Percentiles rank a stretch among this genome's conserved stretches.
Conservation (phyloP, 1,140 invertebrate species). For the Musca vetustissima region DNA sequence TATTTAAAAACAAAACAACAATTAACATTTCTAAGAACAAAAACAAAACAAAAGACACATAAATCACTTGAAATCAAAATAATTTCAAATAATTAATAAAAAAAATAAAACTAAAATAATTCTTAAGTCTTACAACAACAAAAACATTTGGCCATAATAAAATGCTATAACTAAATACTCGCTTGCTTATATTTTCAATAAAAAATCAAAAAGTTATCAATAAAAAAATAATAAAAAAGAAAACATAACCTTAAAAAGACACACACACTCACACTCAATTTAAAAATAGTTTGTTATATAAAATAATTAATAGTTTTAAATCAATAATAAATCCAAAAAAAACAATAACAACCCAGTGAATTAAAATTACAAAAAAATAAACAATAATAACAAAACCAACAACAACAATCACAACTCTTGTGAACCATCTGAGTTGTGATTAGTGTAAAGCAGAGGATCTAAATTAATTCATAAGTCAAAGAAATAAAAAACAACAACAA, state of each 20-base stretch:
- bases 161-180: slow-evolving; percentile 23
- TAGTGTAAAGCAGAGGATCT: slow-evolving; percentile 20
- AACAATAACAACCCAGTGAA: neutral
- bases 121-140: neutral
- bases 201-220: slow-evolving; percentile 23
- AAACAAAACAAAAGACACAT: neutral
- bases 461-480: slow-evolving; percentile 23
- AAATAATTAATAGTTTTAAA: neutral
- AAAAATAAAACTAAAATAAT: neutral
- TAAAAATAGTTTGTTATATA: too few relatives aligned
- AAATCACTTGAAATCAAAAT: slow-evolving; percentile 6
- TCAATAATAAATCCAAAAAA: neutral
- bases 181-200: slow-evolving; percentile 20
- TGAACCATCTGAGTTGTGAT: slow-evolving; percentile 8
- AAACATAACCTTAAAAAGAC: neutral
- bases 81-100: neutral
- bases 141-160: slow-evolving; percentile 18
- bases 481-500: neutral
- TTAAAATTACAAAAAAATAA: neutral
- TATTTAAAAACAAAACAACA: slow-evolving; percentile 24
- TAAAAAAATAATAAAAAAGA: neutral
- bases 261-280: too few relatives aligned
- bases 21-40: slow-evolving; percentile 20
- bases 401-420: slow-evolving; percentile 17
- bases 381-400: slow-evolving; percentile 26